phyloP scores from a whole-genome alignment of 2,797 vertebrate species.

The Vespertilio murinus region DNA sequence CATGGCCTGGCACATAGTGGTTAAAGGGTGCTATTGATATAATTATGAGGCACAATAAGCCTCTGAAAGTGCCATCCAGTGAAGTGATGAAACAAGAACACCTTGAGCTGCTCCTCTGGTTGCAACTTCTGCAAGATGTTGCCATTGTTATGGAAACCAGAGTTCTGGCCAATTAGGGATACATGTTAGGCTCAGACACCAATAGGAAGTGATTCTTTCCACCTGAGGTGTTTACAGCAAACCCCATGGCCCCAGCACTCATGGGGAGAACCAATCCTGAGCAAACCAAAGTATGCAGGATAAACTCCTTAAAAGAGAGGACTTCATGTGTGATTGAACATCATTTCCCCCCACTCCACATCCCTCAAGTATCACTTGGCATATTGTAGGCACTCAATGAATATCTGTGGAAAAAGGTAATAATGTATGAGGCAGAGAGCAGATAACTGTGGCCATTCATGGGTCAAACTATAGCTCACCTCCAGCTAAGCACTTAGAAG shows the following conservation, averaged over 20 bases:
- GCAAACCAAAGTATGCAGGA: background rate
- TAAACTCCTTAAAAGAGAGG: background rate
- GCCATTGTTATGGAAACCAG: background rate
- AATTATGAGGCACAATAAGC: background rate
- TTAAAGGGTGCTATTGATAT: background rate
- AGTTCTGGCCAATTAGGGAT: background rate
- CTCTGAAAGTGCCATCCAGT: background rate
- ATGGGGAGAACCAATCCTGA: background rate
- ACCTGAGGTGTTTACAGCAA: background rate
- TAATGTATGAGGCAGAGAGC: background rate
- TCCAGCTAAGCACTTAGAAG: accelerated
- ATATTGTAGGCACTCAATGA: background rate
- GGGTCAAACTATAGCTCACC: background rate
- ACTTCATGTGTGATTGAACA: too few relatives aligned
- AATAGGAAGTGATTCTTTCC: background rate
- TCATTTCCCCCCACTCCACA: accelerated
- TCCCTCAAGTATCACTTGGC: too few relatives aligned
- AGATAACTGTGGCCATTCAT: background rate
- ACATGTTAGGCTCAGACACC: background rate
- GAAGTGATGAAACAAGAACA: background rate
- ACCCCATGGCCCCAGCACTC: background rate
- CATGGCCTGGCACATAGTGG: background rate
- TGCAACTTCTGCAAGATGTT: background rate
- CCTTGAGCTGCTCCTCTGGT: background rate
- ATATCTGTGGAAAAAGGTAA: background rate